phyloP scores from a whole-genome alignment of 2,797 vertebrate genomes.

The Spheniscus humboldti region DNA sequence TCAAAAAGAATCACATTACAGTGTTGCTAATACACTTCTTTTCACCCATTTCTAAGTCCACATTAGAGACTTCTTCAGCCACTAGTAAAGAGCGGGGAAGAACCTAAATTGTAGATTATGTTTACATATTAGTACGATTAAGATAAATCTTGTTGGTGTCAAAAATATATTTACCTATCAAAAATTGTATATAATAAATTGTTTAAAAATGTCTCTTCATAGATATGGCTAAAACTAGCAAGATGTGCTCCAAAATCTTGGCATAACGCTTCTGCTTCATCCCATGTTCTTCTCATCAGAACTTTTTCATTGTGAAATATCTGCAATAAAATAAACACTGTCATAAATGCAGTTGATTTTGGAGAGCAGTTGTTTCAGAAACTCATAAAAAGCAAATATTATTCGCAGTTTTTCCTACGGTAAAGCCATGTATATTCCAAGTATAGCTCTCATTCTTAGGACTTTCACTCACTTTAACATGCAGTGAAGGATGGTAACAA shows the following conservation, averaged over 20 bases:
- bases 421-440: not conserved
- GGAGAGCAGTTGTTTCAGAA: not conserved
- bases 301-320: conserved; percentile 94
- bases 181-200: conserved; percentile 86
- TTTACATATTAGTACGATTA: not conserved
- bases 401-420: not conserved
- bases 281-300: conserved; percentile 90
- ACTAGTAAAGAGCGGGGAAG: not conserved
- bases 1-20: not conserved
- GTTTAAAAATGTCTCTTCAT: conserved; percentile 89
- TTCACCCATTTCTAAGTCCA: not conserved
- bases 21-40: not conserved
- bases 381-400: not conserved
- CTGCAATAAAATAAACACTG: conserved; percentile 66
- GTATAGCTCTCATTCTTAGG: not conserved
- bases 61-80: not conserved
- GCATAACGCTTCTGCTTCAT: conserved; percentile 90
- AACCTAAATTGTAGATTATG: not conserved
- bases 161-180: conserved; percentile 79
- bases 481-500: not conserved
- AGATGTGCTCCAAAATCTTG: conserved; percentile 90
- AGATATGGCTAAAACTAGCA: conserved; percentile 87
- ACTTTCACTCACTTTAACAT: not conserved
- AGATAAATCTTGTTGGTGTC: not conserved
- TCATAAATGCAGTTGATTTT: not conserved